Evolutionary conservation across 2,113 vertebrate species (phyloP).

Genomic region (Aphelocoma coerulescens): DNA sequence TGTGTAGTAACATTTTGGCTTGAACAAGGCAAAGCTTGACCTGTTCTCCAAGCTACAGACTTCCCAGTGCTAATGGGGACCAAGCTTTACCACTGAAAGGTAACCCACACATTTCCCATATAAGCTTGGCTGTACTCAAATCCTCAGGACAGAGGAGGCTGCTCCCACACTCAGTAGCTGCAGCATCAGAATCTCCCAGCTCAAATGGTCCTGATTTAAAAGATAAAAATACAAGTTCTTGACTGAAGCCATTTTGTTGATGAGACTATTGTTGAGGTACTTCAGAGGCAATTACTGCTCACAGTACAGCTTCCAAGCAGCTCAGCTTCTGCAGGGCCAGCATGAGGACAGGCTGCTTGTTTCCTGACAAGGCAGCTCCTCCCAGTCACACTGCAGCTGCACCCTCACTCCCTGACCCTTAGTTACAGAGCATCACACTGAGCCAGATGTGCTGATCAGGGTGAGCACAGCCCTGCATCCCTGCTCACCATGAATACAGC

Average conservation of each 20-base stretch:
- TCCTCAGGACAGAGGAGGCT: not conserved
- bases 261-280: not conserved
- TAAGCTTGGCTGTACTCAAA: not conserved
- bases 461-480: not conserved
- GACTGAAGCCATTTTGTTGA: not conserved
- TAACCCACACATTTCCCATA: not conserved
- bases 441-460: not conserved
- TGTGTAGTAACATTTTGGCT: not conserved
- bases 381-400: not conserved
- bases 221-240: not conserved
- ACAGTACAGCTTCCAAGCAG: not conserved
- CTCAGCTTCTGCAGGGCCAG: not conserved
- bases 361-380: not conserved
- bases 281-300: not conserved
- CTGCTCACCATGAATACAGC: accelerated
- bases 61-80: not conserved
- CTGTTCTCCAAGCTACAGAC: not conserved
- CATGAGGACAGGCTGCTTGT: not conserved
- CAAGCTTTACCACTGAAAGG: not conserved
- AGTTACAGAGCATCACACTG: too few relatives aligned
- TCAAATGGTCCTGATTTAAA: not conserved
- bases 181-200: not conserved
- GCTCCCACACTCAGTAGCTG: not conserved
- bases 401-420: not conserved
- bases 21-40: not conserved